Conservation (phyloP, 1,140 invertebrate genomes). For the Drosophila mayri region DNA sequence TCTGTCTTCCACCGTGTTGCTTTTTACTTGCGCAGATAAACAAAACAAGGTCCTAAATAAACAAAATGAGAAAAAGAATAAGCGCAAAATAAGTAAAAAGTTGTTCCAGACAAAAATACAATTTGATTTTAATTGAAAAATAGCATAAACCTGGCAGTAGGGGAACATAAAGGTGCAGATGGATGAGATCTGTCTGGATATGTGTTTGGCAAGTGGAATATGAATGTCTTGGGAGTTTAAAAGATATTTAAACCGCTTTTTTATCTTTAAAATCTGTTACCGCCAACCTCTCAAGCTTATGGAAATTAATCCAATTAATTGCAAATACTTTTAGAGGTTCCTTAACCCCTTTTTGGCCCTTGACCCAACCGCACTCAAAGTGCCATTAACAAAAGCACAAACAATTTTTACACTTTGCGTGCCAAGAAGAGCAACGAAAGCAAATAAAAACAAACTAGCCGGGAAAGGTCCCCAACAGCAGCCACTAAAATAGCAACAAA, state of each 20-base stretch:
- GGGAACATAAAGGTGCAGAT: conserved; percentile 9
- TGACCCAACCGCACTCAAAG: conserved; percentile 47
- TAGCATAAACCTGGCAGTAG: conserved; percentile 30
- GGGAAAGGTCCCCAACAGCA: conserved; percentile 36
- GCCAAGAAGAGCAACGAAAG: conserved; percentile 58
- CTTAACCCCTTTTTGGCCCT: not conserved
- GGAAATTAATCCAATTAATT: conserved; percentile 65
- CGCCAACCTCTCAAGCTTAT: conserved; percentile 8
- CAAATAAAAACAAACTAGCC: conserved; percentile 64
- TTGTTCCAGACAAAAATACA: conserved; percentile 61
- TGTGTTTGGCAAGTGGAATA: not conserved
- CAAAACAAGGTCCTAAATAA: conserved; percentile 74
- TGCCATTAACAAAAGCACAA: conserved; percentile 54
- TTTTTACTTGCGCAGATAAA: conserved; percentile 74
- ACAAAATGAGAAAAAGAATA: conserved; percentile 49
- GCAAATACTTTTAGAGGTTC: conserved; percentile 5
- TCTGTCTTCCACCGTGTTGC: conserved; percentile 41
- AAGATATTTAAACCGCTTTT: not conserved
- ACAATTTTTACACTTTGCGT: conserved; percentile 68
- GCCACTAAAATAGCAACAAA: conserved; percentile 46
- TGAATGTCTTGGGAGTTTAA: not conserved
- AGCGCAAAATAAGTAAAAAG: conserved; percentile 49
- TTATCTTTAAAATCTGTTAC: not conserved
- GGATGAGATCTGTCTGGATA: conserved; percentile 10
- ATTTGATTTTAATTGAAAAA: conserved; percentile 78